Evolutionary conservation across 2,797 vertebrate species (phyloP).

Genomic region (Enteromius fasciolatus): DNA sequence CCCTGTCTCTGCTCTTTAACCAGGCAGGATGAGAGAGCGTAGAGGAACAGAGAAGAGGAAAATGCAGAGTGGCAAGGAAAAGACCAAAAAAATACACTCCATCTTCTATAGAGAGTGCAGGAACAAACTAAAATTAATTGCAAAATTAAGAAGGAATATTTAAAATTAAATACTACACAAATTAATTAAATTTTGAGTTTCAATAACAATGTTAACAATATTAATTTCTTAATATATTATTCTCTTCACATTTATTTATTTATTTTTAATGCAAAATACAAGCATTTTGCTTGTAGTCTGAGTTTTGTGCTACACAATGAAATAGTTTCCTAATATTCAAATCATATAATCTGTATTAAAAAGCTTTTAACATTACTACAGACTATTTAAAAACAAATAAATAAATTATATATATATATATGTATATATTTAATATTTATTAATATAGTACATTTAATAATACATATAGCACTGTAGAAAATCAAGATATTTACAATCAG

Average conservation of each 20-base stretch:
- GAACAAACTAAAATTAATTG: not conserved
- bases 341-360: slow-evolving; percentile 49
- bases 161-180: not conserved
- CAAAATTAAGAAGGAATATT: not conserved
- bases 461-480: too few species aligned
- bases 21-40: slow-evolving; percentile 36
- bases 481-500: not conserved
- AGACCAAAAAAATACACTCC: not conserved
- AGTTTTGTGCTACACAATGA: slow-evolving; percentile 1
- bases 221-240: not conserved
- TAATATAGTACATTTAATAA: too few species aligned
- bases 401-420: too few species aligned
- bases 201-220: not conserved
- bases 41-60: slow-evolving; percentile 36
- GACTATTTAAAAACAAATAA: not conserved
- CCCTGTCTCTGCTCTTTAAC: slow-evolving; percentile 56
- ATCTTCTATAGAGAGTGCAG: not conserved
- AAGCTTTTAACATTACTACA: slow-evolving; percentile 50
- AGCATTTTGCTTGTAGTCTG: not conserved
- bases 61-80: slow-evolving; percentile 5
- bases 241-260: not conserved
- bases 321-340: slow-evolving; percentile 39
- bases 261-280: not conserved
- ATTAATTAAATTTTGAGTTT: not conserved
- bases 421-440: too few species aligned